Evolutionary conservation across 2,113 vertebrate genomes (phyloP), one percentile per base, ranked within the genome.

Genomic region (Zingel zingel): DNA sequence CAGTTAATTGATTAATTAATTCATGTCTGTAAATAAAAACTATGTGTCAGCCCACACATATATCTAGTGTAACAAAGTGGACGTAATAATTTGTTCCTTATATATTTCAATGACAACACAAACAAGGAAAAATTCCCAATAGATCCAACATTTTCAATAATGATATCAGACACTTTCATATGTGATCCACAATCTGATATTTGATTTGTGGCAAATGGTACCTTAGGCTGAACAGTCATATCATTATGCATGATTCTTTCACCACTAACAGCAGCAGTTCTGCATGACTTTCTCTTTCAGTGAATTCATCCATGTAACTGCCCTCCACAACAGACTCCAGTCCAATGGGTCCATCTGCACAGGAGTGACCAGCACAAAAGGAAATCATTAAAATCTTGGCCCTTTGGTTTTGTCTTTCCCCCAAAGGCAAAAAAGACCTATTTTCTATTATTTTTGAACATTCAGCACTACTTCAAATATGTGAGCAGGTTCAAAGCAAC

Each of bases 291-390:
- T 79, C 75, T 72, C 63, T 61, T 23, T 61, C 48, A 54, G 72
- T 73, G 70, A 88, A 82, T 65, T 50, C 80, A 74, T 73, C 83
- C 73, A 79, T 86, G 83, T 84, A 84, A 85, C 80, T 58, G 56
- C 12, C 62, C 10, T 13, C 66, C 23, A 50, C 56, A 73, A n/a
- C 43, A 64, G 51, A 53, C 12, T 74, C 50, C 56, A 53, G n/a
- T 62, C 56, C 23, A 75, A 87, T 11, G 43, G 48, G 57, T 80
- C 79, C 75, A 58, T 83, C 72, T 85, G 77, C 79, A 54, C 64
- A 72, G 43, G 74, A 81, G 71, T 23, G 69, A 67, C 59, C 82
- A 50, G 18, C 63, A 61, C 62, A 43, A 71, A 76, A 65, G 48
- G 5, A 2, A 45, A 30, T 33, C 23, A 65, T 83, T 72, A 36